Base-by-base conservation (phyloP, 2,113 vertebrate genomes). In the Coptodon rendalli region DNA sequence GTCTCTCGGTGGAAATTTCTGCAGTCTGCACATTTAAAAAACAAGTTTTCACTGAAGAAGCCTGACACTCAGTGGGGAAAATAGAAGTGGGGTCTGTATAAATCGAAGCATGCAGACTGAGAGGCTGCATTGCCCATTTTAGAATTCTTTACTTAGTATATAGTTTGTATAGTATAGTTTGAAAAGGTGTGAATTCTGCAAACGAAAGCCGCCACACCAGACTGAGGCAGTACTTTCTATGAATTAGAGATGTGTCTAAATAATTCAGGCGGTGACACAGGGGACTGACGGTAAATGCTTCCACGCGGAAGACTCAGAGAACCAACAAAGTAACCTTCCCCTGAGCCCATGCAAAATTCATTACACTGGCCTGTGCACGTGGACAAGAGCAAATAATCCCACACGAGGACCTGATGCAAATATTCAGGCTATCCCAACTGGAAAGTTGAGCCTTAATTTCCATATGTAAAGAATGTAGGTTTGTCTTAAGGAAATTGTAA, bases 241-340 rank as follows among this genome's bases (percentile, higher is more conserved):
- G 89, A 95, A 97, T 97, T 96, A 94, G 91, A 96, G 89, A 96
- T 94, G 95, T 22, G 24, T 48, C 91, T 97, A 90, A 96, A 97
- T 97, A 94, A 96, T 96, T 96, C 81, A 97, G 90, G 56, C 3
- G 16, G 86, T 91, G 93, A 96, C 93, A 93, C 90, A 92, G 87
- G 85, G 95, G 95, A 92, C 90, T 90, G 93, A 88, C 90, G 90
- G 90, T 95, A 95, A 95, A 95, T 89, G 94, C 95, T 95, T 96
- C 93, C 93, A 94, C 86, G 82, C 71, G 81, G 95, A 95, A 94
- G 92, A 95, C 94, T 94, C 85, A 0, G 93, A 87, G 90, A 91
- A 92, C 92, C 94, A 94, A 94, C 91, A 93, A 90, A 92, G 89
- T 92, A 94, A 92, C 91, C 89, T 94, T 96, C 93, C 89, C 91